Evolutionary conservation across 2,113 vertebrate genomes (phyloP).

Genomic region (Montifringilla adamsi): DNA sequence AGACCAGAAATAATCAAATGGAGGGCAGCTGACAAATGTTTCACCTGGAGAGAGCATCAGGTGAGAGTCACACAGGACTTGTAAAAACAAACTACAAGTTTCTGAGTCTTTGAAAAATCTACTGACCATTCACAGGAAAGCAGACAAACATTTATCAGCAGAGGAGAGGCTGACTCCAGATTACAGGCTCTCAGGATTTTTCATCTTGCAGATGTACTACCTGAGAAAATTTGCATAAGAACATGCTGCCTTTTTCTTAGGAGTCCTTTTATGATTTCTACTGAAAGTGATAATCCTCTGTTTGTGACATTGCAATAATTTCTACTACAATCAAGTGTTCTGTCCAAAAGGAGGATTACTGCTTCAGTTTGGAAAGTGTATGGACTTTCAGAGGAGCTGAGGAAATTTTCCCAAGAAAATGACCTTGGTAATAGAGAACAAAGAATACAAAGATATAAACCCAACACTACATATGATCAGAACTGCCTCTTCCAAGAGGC

Average conservation of each 20-base stretch:
- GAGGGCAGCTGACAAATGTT: not conserved
- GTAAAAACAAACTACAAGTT: not conserved
- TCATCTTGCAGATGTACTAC: not conserved
- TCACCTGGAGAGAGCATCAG: not conserved
- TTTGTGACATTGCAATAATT: slow-evolving; percentile 53
- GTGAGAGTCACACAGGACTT: not conserved
- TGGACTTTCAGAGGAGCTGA: not conserved
- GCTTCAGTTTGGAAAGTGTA: not conserved
- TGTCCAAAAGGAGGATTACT: slow-evolving; percentile 25
- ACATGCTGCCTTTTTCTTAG: not conserved
- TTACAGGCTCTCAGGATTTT: not conserved
- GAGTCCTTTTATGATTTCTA: slow-evolving; percentile 1
- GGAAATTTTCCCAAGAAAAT: not conserved
- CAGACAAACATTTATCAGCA: not conserved
- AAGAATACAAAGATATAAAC: not conserved
- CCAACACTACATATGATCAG: not conserved
- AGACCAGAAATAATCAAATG: not conserved
- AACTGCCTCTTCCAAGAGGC: not conserved
- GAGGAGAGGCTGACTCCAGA: not conserved
- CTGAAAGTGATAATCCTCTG: slow-evolving; percentile 9
- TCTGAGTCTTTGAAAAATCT: not conserved
- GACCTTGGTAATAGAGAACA: slow-evolving; percentile 1
- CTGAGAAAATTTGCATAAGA: slow-evolving; percentile 46
- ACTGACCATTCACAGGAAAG: not conserved
- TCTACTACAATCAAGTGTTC: not conserved